Conservation (phyloP, 2,113 vertebrate genomes). For the Mus spicilegus region DNA sequence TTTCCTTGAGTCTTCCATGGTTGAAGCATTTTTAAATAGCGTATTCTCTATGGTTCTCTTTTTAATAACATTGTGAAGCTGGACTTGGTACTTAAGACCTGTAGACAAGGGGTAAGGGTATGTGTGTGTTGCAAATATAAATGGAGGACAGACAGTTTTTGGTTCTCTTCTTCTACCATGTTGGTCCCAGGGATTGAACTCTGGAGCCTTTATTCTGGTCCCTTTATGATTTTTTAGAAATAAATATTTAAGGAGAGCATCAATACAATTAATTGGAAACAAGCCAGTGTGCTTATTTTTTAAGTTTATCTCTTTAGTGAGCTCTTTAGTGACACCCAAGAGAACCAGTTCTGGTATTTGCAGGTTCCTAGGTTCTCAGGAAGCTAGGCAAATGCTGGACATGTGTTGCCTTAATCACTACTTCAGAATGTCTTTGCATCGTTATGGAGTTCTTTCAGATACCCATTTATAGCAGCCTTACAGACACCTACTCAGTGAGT, state of each 20-base stretch:
- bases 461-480: conserved; percentile 64
- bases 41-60: neutral
- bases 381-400: conserved; percentile 8
- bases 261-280: conserved; percentile 27
- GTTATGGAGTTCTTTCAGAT: neutral
- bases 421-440: conserved; percentile 49
- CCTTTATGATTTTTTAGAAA: conserved; percentile 36
- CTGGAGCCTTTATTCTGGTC: neutral
- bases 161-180: neutral
- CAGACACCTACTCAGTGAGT: conserved; percentile 65
- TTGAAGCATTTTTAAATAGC: conserved; percentile 10
- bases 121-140: neutral
- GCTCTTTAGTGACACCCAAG: neutral
- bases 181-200: neutral
- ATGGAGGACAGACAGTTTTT: neutral
- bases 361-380: conserved; percentile 1
- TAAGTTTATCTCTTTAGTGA: conserved; percentile 29
- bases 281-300: conserved; percentile 14
- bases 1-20: neutral
- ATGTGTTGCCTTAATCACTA: conserved; percentile 23
- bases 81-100: neutral
- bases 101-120: neutral
- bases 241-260: neutral
- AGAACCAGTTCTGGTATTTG: neutral
- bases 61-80: conserved; percentile 1